phyloP scores from a whole-genome alignment of 2,888 invertebrate genomes.

The Drosophila nr. perissopoda region DNA sequence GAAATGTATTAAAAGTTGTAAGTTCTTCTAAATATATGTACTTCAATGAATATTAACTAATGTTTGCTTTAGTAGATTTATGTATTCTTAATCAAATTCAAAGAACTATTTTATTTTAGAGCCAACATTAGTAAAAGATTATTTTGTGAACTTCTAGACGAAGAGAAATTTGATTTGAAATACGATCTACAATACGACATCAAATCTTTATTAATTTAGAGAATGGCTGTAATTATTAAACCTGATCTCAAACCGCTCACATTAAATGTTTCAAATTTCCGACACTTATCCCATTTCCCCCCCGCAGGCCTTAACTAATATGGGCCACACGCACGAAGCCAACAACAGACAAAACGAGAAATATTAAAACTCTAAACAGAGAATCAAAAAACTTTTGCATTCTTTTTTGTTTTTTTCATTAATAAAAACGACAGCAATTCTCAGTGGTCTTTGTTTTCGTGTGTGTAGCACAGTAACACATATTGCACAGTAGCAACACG shows the following conservation, averaged over 20 bases:
- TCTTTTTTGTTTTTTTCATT: slow-evolving; percentile 62
- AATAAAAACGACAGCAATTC: slow-evolving; percentile 66
- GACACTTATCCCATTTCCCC: slow-evolving; percentile 13
- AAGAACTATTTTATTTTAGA: neutral
- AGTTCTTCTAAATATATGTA: neutral
- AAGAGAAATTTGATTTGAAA: neutral
- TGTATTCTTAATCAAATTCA: neutral
- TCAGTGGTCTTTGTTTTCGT: slow-evolving; percentile 12
- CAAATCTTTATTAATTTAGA: neutral
- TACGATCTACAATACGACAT: neutral
- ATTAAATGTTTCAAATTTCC: slow-evolving; percentile 41
- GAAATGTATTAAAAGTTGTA: neutral
- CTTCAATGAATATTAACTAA: neutral
- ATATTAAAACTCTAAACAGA: slow-evolving; percentile 16
- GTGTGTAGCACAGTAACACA: slow-evolving; percentile 63
- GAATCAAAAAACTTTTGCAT: slow-evolving; percentile 62
- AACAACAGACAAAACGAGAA: slow-evolving; percentile 14
- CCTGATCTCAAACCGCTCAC: slow-evolving; percentile 42
- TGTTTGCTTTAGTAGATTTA: neutral
- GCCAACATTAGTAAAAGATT: neutral
- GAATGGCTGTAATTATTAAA: slow-evolving; percentile 43
- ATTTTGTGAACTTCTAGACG: neutral
- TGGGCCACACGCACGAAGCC: slow-evolving; percentile 67
- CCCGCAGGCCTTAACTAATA: slow-evolving; percentile 41
- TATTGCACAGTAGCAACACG: slow-evolving; percentile 41